Conservation (phyloP, 2,113 vertebrate genomes). For the Pangasianodon gigas region DNA sequence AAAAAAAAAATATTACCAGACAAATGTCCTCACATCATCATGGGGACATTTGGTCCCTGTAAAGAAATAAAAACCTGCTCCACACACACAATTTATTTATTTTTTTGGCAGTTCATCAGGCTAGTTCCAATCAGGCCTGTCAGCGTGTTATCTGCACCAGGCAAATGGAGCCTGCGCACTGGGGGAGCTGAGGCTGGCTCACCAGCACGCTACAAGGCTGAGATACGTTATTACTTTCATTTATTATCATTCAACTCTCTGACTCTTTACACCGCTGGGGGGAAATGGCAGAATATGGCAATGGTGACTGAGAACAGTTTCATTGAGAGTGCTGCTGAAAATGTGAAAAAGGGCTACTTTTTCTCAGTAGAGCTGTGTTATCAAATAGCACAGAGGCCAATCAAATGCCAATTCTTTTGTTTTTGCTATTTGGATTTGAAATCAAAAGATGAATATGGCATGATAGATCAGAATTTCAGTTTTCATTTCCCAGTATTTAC, state of each 20-base stretch:
- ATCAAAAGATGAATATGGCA: neutral
- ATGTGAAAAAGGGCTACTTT: slow-evolving; percentile 22
- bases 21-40: neutral
- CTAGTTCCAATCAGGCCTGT: slow-evolving; percentile 68
- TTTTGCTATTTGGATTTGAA: neutral
- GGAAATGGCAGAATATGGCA: neutral
- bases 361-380: slow-evolving; percentile 8
- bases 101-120: slow-evolving; percentile 61
- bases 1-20: neutral
- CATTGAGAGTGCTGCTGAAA: slow-evolving; percentile 44
- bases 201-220: slow-evolving; percentile 49
- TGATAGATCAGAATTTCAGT: neutral
- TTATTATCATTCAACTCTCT: slow-evolving; percentile 49
- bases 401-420: neutral
- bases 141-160: slow-evolving; percentile 70
- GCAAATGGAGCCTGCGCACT: slow-evolving; percentile 67
- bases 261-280: slow-evolving; percentile 30
- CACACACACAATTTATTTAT: neutral
- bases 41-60: neutral
- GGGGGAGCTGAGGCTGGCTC: slow-evolving; percentile 57
- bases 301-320: slow-evolving; percentile 37
- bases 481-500: neutral
- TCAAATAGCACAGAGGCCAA: slow-evolving; percentile 22
- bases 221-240: slow-evolving; percentile 59
- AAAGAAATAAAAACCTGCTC: neutral